Evolutionary conservation across 2,113 vertebrate genomes (phyloP), one percentile per base, ranked within the genome.

Genomic region (Festucalex cinctus): DNA sequence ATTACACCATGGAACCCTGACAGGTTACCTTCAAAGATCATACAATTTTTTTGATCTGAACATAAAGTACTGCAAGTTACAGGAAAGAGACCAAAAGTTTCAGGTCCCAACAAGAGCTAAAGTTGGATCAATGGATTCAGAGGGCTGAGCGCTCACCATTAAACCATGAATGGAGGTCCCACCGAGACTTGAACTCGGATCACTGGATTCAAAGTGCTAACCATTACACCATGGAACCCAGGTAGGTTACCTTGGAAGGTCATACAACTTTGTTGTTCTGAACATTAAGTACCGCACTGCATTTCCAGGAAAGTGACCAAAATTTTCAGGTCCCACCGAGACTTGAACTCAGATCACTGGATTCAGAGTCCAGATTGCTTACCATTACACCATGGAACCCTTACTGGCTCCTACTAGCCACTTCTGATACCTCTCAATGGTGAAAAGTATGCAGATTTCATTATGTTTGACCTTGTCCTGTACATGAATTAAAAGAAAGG

Each of bases 161-260:
- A 46, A 16, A 46, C 44, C 17, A 6, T 43, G 41, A 13, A 14
- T 14, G n/a, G n/a, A n/a, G n/a, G n/a, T 91, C 86, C 88, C 78
- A 91, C 89, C 87, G 89, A 91, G 88, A 91, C 89, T 91, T 91
- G 88, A 91, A 91, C 88, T 91, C 88, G 86, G 88, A 91, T 91
- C 88, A 86, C 90, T 91, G 90, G 91, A 92, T 92, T 92, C 91
- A 92, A 89, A 91, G 91, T 92, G 91, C 91, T 92, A 91, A 91
- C 91, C 91, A 91, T 92, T 92, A 92, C 91, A 92, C 91, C 91
- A 92, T 91, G 81, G 90, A 91, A 92, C 90, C 89, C 6, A 37
- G 1, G 36, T 39, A 7, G 10, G 37, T 0, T 7, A 37, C 9
- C 6, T 37, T 7, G 37, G 37, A 39, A 9, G 37, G 37, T 9